Evolutionary conservation across 2,888 invertebrate species (phyloP).

Genomic region (Listrodromus nycthemerus): DNA sequence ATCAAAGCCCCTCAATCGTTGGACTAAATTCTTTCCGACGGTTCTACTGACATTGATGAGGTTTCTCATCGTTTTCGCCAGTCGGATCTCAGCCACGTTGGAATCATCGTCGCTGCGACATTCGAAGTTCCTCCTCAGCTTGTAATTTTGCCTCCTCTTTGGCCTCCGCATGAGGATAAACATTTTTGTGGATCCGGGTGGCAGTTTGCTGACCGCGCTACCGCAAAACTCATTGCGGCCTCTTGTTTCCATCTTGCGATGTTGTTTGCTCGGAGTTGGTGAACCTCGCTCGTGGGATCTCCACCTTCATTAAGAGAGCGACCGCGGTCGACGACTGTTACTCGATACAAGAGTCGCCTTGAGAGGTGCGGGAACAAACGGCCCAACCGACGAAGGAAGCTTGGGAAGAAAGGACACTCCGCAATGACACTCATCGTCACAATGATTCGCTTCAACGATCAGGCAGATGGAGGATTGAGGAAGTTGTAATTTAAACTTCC

Average conservation of each 20-base stretch:
- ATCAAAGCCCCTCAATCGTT: neutral
- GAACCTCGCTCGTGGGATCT: neutral
- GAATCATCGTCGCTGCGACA: too few relatives aligned
- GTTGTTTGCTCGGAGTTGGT: conserved; percentile 24
- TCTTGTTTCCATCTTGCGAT: conserved; percentile 45
- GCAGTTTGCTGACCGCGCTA: conserved; percentile 40
- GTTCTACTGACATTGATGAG: neutral
- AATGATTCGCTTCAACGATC: conserved; percentile 42
- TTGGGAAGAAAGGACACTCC: neutral
- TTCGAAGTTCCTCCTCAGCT: neutral
- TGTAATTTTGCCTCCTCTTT: neutral
- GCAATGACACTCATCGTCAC: conserved; percentile 19
- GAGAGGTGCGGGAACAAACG: neutral
- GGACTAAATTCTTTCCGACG: neutral
- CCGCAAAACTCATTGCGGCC: conserved; percentile 56
- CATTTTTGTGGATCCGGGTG: conserved; percentile 29
- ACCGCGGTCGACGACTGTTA: conserved; percentile 44
- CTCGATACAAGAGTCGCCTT: conserved; percentile 28
- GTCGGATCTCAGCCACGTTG: neutral
- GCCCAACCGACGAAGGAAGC: neutral
- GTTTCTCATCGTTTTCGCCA: neutral
- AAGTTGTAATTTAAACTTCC: conserved; percentile 68
- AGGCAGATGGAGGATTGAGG: conserved; percentile 53
- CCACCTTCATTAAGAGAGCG: conserved; percentile 22
- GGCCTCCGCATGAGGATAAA: neutral